A percentile compares a stretch with the other conserved stretches of the same genome.
Evolutionary conservation across 2,113 vertebrate genomes (phyloP).

Genomic region (Tapirus terrestris): DNA sequence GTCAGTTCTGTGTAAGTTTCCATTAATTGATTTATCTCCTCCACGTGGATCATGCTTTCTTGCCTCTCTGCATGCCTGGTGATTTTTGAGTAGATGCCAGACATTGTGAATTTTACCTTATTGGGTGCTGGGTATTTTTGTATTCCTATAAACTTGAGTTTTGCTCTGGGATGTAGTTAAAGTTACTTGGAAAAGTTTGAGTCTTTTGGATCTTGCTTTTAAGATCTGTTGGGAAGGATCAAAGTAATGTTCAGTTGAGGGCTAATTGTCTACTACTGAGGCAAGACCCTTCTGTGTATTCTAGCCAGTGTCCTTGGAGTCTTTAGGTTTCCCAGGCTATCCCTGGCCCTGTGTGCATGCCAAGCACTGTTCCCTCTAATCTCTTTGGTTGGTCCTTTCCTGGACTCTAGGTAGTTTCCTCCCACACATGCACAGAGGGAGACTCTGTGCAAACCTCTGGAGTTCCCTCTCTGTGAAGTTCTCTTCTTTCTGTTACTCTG

Average conservation of each 20-base stretch:
- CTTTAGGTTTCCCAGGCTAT: background rate
- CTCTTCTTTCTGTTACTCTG: background rate
- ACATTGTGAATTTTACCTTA: background rate
- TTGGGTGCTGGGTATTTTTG: background rate
- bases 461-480: background rate
- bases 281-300: background rate
- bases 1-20: background rate
- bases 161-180: background rate
- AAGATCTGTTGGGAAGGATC: background rate
- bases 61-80: background rate
- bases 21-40: background rate
- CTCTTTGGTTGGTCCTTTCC: background rate
- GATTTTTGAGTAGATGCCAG: background rate
- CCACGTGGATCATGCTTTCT: background rate
- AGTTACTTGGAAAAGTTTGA: background rate
- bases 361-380: background rate
- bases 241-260: background rate
- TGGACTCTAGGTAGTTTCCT: background rate
- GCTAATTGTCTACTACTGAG: background rate
- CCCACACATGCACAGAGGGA: background rate
- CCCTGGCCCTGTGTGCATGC: background rate
- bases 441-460: background rate
- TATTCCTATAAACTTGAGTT: background rate
- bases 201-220: slow-evolving; percentile 1
- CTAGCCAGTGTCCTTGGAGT: background rate